Conservation (phyloP, 2,888 invertebrate species). For the Eudasyphora cyanicolor region DNA sequence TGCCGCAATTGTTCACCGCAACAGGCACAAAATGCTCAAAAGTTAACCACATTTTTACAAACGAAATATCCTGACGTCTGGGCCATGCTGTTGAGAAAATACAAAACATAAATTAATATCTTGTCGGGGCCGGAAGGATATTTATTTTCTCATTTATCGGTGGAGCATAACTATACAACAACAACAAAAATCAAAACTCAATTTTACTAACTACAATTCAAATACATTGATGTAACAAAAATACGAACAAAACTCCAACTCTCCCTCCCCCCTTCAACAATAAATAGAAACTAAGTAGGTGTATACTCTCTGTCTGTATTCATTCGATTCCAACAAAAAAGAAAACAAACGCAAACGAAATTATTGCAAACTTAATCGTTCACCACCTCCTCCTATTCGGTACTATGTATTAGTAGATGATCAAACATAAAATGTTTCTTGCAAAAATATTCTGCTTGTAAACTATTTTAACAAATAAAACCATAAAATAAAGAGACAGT, state of each 20-base stretch:
- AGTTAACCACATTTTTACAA: constrained; percentile 81
- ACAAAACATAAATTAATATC: constrained; percentile 69
- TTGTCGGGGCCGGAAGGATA: neutral
- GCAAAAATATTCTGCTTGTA: neutral
- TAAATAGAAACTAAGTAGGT: neutral
- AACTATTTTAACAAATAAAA: constrained; percentile 29
- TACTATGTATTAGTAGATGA: neutral
- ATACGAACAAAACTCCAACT: neutral
- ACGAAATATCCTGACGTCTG: constrained; percentile 82
- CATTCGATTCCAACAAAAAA: neutral
- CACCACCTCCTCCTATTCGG: too few species aligned
- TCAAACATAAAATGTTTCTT: neutral
- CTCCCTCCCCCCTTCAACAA: neutral
- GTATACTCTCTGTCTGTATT: neutral
- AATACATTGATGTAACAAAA: constrained; percentile 19
- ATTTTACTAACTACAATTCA: constrained; percentile 12
- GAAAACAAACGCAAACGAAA: neutral
- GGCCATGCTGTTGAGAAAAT: constrained; percentile 80
- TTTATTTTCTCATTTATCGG: too few species aligned
- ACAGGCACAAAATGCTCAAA: constrained; percentile 81
- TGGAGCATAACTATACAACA: constrained; percentile 9
- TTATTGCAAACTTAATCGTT: neutral
- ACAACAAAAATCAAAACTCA: too few species aligned
- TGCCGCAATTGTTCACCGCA: constrained; percentile 81
- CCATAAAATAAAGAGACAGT: neutral